Evolutionary conservation across 2,888 invertebrate species (phyloP).

Genomic region (Bombyx huttoni): DNA sequence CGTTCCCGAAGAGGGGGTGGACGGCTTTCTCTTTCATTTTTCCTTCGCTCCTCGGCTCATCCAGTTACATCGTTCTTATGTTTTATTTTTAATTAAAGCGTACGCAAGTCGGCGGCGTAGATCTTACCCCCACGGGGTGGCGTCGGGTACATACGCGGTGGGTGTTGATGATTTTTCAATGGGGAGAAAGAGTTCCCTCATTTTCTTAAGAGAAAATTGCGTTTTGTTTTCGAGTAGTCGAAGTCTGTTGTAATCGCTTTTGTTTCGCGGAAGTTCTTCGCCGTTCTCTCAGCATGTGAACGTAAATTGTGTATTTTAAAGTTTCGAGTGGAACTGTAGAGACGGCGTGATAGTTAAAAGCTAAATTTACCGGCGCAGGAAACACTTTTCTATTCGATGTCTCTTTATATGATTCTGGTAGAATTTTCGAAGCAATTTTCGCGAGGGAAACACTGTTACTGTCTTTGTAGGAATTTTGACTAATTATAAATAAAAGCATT

Average conservation of each 20-base stretch:
- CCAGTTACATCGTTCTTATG: constrained; percentile 74
- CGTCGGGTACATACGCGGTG: constrained; percentile 60
- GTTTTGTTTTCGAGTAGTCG: constrained; percentile 73
- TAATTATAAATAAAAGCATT: too few relatives aligned
- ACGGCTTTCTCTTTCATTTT: constrained; percentile 73
- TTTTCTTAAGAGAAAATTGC: constrained; percentile 74
- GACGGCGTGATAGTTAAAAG: constrained; percentile 43
- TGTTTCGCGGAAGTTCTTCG: constrained; percentile 60
- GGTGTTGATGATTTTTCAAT: constrained; percentile 74
- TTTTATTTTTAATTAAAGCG: constrained; percentile 74
- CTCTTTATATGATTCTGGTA: background rate
- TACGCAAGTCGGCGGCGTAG: constrained; percentile 72
- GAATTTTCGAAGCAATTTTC: background rate
- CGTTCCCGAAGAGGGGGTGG: constrained; percentile 38
- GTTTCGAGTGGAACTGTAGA: constrained; percentile 49
- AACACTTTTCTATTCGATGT: constrained; percentile 9
- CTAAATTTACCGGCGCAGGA: constrained; percentile 13
- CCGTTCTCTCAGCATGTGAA: constrained; percentile 54
- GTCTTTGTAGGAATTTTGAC: too few relatives aligned
- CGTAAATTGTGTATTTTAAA: constrained; percentile 66
- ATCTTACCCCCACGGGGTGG: constrained; percentile 47
- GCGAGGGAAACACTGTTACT: too few relatives aligned
- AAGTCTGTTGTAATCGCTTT: constrained; percentile 72
- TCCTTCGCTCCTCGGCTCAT: constrained; percentile 73
- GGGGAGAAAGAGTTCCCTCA: constrained; percentile 74